Evolutionary conservation across 2,113 vertebrate species (phyloP), one percentile per base, ranked within the genome.

Genomic region (Struthio camelus): DNA sequence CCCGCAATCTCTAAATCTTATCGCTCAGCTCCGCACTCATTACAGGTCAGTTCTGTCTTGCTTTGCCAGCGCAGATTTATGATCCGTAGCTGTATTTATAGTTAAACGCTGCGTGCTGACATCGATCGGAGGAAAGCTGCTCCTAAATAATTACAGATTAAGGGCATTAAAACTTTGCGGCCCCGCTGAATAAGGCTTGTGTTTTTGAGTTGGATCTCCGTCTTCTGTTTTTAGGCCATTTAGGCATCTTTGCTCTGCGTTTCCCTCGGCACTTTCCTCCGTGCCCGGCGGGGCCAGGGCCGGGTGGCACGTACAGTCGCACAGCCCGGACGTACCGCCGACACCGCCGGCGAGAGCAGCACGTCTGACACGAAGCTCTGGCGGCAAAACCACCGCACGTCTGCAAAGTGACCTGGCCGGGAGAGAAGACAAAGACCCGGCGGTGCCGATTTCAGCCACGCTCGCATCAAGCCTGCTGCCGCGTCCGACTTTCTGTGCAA

Each of bases 401-500:
- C 44, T 46, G 17, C 44, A 14, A 46, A 46, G 6, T 46, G 44
- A 16, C 15, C 44, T n/a, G 25, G 53, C 23, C 23, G 27, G 24
- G 3, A 50, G 67, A 22, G 32, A 15, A 32, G 34, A 22, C 19
- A 34, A 22, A 34, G 42, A 16, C 64, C 13, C 38, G 19, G 22
- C 40, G 32, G 18, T 32, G 56, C 59, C 13, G 27, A 1, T 56
- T 32, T 8, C 3, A 15, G 40, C 42, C 2, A 1, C 11, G 19
- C 51, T 42, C 14, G 5, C 6, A 4, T 2, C 8, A 1, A 4
- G 24, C 10, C 66, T 12, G 25, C 25, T 6, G 25, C 34, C 0
- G 8, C 14, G 46, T 34, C 42, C 64, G 1, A 23, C n/a, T 4
- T 72, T 19, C 58, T n/a, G 1, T 0, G 0, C 44, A 11, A 11